Conservation (phyloP, 2,797 vertebrate genomes). For the Gobio occitaniae region DNA sequence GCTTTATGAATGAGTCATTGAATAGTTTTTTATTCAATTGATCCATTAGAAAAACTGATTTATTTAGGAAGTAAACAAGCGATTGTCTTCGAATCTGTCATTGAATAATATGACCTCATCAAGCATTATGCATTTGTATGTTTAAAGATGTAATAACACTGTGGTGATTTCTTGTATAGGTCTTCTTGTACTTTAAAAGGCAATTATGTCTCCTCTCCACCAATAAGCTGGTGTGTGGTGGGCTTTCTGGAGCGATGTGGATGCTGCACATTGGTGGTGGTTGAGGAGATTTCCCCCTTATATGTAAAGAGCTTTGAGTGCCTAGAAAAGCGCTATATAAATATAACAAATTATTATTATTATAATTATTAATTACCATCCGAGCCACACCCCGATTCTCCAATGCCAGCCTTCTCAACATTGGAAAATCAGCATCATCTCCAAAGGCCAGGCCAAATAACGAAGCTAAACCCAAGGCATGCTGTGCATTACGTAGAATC, state of each 20-base stretch:
- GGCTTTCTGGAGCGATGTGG: too few relatives aligned
- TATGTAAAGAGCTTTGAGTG: too few relatives aligned
- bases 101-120: background rate
- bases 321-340: too few relatives aligned
- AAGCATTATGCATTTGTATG: background rate
- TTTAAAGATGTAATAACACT: background rate
- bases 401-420: slow-evolving; percentile 80
- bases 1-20: background rate
- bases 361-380: slow-evolving; percentile 61
- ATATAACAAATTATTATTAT: too few relatives aligned
- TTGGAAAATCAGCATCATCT: slow-evolving; percentile 84
- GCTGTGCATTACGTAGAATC: slow-evolving; percentile 82
- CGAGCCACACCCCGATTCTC: slow-evolving; percentile 83
- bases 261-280: too few relatives aligned
- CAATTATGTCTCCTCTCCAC: background rate
- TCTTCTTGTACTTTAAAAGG: background rate
- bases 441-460: slow-evolving; percentile 88
- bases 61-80: background rate
- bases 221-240: too few relatives aligned
- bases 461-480: slow-evolving; percentile 74
- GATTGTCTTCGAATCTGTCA: background rate
- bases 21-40: background rate
- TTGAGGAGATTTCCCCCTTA: too few relatives aligned
- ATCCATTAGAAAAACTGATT: background rate
- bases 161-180: background rate